A percentile compares a stretch with the other conserved stretches of the same genome.
Conservation (phyloP, 1,140 invertebrate genomes). For the Bilobella aurantiaca region DNA sequence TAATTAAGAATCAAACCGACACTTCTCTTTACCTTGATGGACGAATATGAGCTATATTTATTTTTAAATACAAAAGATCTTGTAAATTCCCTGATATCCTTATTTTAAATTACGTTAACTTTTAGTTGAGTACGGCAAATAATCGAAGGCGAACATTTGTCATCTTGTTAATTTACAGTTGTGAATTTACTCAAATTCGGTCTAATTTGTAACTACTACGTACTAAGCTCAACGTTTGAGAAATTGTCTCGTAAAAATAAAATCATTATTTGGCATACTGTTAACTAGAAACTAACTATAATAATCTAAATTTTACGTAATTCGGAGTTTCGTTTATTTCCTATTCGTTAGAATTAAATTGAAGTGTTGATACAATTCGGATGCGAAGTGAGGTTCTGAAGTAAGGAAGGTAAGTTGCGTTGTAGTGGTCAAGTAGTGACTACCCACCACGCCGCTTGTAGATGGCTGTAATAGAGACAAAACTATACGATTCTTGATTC, state of each 20-base stretch:
- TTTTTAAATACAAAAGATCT: too few species aligned
- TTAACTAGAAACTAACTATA: background rate
- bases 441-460: background rate
- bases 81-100: too few species aligned
- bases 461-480: constrained; percentile 20
- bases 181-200: background rate
- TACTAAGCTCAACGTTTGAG: too few species aligned
- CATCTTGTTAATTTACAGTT: background rate
- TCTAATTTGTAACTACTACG: background rate
- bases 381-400: constrained; percentile 18
- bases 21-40: too few species aligned
- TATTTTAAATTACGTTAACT: background rate
- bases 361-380: constrained; percentile 31
- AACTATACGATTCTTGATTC: constrained; percentile 27
- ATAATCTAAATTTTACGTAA: background rate
- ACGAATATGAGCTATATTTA: too few species aligned
- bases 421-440: constrained; percentile 23
- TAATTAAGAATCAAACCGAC: too few species aligned
- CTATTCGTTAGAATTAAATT: constrained; percentile 20
- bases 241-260: background rate
- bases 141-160: background rate
- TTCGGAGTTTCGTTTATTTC: constrained; percentile 2
- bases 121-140: background rate
- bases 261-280: background rate
- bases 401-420: constrained; percentile 27